Percentiles rank a stretch among this genome's conserved stretches.
phyloP scores from a whole-genome alignment of 2,113 vertebrate species.

The Lagopus muta region DNA sequence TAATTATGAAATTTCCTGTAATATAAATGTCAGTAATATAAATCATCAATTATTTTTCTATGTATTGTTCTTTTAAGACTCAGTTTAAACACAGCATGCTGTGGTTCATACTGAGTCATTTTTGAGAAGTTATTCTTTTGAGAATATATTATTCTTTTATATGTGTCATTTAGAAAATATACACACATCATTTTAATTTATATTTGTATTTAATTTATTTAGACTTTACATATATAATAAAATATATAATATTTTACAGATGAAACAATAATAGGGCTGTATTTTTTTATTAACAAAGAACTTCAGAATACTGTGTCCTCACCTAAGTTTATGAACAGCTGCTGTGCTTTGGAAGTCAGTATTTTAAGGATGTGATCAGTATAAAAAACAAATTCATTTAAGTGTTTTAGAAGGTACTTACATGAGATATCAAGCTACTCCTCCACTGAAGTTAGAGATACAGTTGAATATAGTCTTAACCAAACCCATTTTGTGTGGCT shows the following conservation, averaged over 20 bases:
- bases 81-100: slow-evolving; percentile 38
- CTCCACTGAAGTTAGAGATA: not conserved
- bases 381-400: not conserved
- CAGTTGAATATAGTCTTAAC: not conserved
- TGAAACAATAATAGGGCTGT: not conserved
- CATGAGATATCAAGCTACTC: not conserved
- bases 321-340: not conserved
- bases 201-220: not conserved
- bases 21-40: slow-evolving; percentile 18
- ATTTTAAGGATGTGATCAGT: not conserved
- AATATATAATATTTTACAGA: not conserved
- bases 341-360: not conserved
- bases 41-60: slow-evolving; percentile 4
- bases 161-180: not conserved
- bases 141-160: not conserved
- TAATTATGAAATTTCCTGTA: slow-evolving; percentile 18
- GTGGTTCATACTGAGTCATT: slow-evolving; percentile 3
- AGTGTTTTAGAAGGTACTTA: not conserved
- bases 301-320: not conserved
- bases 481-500: not conserved
- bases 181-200: not conserved
- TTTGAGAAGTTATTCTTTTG: not conserved
- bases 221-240: too few relatives aligned
- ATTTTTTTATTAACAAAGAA: not conserved
- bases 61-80: slow-evolving; percentile 40